Conservation (phyloP, 2,888 invertebrate species). For the Lingula anatina region DNA sequence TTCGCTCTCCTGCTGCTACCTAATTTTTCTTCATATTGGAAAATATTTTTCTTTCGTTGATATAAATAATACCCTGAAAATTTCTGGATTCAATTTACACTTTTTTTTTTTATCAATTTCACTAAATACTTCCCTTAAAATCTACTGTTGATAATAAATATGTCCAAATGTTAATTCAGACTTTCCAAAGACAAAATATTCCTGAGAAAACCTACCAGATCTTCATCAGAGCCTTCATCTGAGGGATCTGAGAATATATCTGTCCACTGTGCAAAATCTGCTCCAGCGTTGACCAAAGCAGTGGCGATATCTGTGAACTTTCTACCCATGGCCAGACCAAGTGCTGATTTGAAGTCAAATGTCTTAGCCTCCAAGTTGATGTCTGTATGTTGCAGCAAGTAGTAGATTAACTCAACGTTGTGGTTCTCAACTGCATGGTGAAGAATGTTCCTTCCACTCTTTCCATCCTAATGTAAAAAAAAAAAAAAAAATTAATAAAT, state of each 20-base stretch:
- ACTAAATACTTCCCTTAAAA: too few relatives aligned
- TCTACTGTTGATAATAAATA: background rate
- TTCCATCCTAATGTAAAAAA: slow-evolving; percentile 37
- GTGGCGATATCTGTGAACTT: slow-evolving; percentile 16
- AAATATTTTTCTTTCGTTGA: too few relatives aligned
- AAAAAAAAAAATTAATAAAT: too few relatives aligned
- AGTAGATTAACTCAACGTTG: too few relatives aligned
- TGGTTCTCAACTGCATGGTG: background rate
- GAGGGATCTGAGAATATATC: background rate
- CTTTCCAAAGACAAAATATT: too few relatives aligned
- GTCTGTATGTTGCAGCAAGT: slow-evolving; percentile 9
- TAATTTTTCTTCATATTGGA: too few relatives aligned
- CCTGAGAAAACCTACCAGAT: background rate
- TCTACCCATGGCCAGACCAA: slow-evolving; percentile 27
- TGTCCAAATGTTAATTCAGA: background rate
- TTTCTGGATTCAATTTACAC: too few relatives aligned
- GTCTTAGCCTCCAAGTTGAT: slow-evolving; percentile 26
- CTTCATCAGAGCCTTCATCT: slow-evolving; percentile 1
- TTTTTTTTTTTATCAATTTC: too few relatives aligned
- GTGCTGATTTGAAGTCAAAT: slow-evolving; percentile 31
- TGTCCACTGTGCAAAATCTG: slow-evolving; percentile 7
- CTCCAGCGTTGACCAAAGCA: slow-evolving; percentile 19
- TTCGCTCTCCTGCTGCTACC: too few relatives aligned
- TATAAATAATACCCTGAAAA: too few relatives aligned
- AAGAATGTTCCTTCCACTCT: slow-evolving; percentile 22